Percentiles rank a stretch among this genome's conserved stretches.
phyloP scores from a whole-genome alignment of 2,888 invertebrate species.

The Cerastis rubricosa region DNA sequence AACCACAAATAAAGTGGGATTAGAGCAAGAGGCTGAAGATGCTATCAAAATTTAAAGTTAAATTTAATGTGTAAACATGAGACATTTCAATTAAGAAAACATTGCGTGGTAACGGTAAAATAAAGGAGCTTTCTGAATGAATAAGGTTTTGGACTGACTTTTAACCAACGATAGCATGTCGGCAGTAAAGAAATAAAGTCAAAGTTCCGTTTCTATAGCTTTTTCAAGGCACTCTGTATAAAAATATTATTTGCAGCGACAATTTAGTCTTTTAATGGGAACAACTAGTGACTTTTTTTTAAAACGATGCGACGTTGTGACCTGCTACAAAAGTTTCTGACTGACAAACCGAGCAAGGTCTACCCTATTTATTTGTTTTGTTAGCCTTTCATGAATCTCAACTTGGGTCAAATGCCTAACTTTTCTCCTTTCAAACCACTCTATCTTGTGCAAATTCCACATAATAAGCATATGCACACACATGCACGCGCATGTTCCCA shows the following conservation, averaged over 20 bases:
- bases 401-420: neutral
- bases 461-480: neutral
- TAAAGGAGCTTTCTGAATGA: neutral
- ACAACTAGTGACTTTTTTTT: neutral
- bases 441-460: neutral
- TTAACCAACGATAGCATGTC: neutral
- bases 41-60: too few relatives aligned
- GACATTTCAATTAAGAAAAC: neutral
- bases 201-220: neutral
- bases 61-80: neutral
- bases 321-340: neutral
- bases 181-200: neutral
- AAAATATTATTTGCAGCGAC: neutral
- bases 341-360: neutral
- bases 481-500: neutral
- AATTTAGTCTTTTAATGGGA: neutral
- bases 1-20: too few relatives aligned
- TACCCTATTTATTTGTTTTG: neutral
- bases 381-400: neutral
- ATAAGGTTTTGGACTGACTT: neutral
- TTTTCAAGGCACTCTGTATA: neutral
- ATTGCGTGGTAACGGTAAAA: neutral
- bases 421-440: neutral
- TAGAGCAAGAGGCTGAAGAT: too few relatives aligned
- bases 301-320: neutral